Evolutionary conservation across 2,888 invertebrate species (phyloP).

Genomic region (Acanthosoma haemorrhoidale): DNA sequence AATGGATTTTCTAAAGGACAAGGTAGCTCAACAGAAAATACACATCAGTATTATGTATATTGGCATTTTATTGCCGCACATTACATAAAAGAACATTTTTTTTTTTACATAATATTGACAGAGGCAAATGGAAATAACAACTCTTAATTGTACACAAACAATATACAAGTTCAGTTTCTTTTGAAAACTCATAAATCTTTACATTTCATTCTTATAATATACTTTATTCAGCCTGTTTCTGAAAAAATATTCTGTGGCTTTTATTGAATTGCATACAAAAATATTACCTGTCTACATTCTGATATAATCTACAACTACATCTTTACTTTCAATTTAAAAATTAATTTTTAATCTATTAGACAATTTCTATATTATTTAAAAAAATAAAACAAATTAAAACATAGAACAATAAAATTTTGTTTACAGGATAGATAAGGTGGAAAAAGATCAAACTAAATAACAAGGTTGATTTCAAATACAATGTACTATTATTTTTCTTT

Average conservation of each 20-base stretch:
- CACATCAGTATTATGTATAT: constrained; percentile 17
- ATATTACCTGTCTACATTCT: constrained; percentile 36
- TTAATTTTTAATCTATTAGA: constrained; percentile 23
- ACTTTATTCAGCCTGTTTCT: constrained; percentile 23
- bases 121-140: constrained; percentile 36
- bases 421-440: not conserved
- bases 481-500: too few relatives aligned
- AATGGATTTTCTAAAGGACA: too few relatives aligned
- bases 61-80: constrained; percentile 34
- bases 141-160: constrained; percentile 37
- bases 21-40: too few relatives aligned
- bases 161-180: constrained; percentile 34
- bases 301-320: constrained; percentile 34
- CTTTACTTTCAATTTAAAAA: constrained; percentile 31
- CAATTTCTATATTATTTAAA: constrained; percentile 17
- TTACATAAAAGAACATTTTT: constrained; percentile 38
- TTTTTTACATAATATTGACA: constrained; percentile 35
- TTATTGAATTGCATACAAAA: constrained; percentile 35
- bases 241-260: constrained; percentile 31
- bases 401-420: constrained; percentile 4
- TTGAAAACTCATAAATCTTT: constrained; percentile 15
- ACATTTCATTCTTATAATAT: constrained; percentile 20
- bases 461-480: too few relatives aligned
- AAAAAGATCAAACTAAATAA: too few relatives aligned
- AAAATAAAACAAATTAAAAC: constrained; percentile 3